A percentile compares a stretch with the other conserved stretches of the same genome.
Evolutionary conservation across 2,797 vertebrate species (phyloP).

Genomic region (Tadarida brasiliensis): DNA sequence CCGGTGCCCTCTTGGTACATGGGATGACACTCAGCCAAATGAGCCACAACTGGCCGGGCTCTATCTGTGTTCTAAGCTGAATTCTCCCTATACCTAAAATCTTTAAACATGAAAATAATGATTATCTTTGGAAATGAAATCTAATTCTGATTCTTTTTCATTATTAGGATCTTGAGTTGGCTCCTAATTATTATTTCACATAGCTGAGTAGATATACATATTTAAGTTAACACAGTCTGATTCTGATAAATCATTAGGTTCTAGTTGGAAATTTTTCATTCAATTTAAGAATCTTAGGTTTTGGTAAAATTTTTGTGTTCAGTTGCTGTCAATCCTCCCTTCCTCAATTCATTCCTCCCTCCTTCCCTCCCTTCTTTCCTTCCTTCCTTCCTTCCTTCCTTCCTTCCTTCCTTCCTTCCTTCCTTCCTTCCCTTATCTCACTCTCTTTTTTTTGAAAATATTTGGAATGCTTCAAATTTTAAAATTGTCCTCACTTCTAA

Average conservation of each 20-base stretch:
- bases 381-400: not conserved
- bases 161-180: constrained; percentile 2
- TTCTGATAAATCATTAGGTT: constrained; percentile 16
- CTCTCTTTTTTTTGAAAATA: not conserved
- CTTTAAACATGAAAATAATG: not conserved
- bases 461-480: constrained; percentile 51
- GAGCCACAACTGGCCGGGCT: not conserved
- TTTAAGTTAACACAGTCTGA: not conserved
- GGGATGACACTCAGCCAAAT: no score
- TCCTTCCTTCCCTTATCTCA: not conserved
- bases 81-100: not conserved
- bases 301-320: constrained; percentile 14
- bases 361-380: not conserved
- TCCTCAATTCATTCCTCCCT: not conserved
- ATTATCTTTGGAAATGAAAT: not conserved
- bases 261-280: constrained; percentile 30
- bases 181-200: not conserved
- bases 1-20: no score
- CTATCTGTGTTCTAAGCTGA: not conserved
- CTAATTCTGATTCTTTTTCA: constrained; percentile 36
- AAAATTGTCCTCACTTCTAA: constrained; percentile 54
- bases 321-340: not conserved
- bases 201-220: constrained; percentile 33
- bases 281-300: not conserved
- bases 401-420: not conserved